A percentile compares a stretch with the other conserved stretches of the same genome.
These are phyloP conservation scores for Amblyjoppa fuscipennis DNA, from an alignment of 2,888 invertebrate species.

Conservation along the genomic window DNA sequence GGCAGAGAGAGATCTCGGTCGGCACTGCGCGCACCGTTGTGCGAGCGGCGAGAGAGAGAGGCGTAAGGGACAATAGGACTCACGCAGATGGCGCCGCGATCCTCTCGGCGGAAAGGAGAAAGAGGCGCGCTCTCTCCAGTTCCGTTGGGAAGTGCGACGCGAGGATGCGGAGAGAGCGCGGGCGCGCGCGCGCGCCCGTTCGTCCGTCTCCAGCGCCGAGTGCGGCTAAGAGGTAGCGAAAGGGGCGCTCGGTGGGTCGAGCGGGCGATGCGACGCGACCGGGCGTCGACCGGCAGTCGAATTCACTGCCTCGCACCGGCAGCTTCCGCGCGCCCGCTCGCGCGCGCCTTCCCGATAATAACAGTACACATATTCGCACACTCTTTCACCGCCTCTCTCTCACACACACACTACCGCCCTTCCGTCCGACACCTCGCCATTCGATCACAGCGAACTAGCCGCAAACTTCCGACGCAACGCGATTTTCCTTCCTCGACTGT, in stretches of 20 bases:
- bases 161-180: constrained; percentile 43
- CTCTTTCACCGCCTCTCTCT: neutral
- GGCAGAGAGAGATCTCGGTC: neutral
- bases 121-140: constrained; percentile 50
- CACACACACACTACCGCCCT: neutral
- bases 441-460: neutral
- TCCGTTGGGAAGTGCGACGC: neutral
- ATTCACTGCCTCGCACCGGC: constrained; percentile 78
- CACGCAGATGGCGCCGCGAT: constrained; percentile 69
- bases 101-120: constrained; percentile 39
- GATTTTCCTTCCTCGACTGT: neutral
- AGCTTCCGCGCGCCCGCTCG: constrained; percentile 70
- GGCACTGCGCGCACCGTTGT: constrained; percentile 6
- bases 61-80: constrained; percentile 49
- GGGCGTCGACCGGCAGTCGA: constrained; percentile 84
- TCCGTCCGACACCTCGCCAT: neutral
- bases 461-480: constrained; percentile 21
- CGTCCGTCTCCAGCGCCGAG: constrained; percentile 63
- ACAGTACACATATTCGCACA: constrained; percentile 34
- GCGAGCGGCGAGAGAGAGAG: neutral
- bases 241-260: constrained; percentile 68
- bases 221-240: constrained; percentile 69
- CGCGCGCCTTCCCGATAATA: constrained; percentile 59
- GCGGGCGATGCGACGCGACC: constrained; percentile 76
- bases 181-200: constrained; percentile 61